Evolutionary conservation across 2,797 vertebrate species (phyloP).

Genomic region (Micrastur ruficollis): DNA sequence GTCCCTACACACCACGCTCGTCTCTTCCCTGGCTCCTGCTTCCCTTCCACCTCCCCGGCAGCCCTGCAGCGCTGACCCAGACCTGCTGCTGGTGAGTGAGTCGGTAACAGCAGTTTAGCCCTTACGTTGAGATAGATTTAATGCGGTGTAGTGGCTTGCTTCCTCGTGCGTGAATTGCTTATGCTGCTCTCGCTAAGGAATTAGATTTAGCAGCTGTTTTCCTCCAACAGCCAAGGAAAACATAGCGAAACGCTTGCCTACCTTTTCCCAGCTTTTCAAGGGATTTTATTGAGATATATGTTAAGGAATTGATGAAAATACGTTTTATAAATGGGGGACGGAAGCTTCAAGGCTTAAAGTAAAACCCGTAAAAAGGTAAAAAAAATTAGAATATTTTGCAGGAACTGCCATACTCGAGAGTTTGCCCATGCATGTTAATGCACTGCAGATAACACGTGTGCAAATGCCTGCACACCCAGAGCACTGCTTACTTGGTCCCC

Average conservation of each 20-base stretch:
- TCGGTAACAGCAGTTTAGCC: fast-evolving
- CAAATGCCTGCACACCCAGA: not conserved
- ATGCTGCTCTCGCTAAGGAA: not conserved
- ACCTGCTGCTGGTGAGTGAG: slow-evolving; percentile 23
- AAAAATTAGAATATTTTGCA: not conserved
- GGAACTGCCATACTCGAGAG: fast-evolving
- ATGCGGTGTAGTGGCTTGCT: not conserved
- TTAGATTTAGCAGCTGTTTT: not conserved
- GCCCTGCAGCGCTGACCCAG: not conserved
- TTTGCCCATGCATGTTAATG: fast-evolving
- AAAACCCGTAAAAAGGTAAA: not conserved
- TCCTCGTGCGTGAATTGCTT: fast-evolving
- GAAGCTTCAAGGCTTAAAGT: not conserved
- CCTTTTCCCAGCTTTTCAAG: not conserved
- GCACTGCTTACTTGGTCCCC: fast-evolving
- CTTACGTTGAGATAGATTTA: not conserved
- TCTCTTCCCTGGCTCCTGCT: not conserved
- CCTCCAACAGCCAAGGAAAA: not conserved
- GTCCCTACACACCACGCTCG: fast-evolving
- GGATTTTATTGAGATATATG: not conserved
- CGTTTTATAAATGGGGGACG: fast-evolving
- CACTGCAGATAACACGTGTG: fast-evolving
- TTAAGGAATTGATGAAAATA: not conserved
- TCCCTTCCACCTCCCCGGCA: not conserved
- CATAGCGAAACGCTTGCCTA: fast-evolving